Evolutionary conservation across 2,113 vertebrate genomes (phyloP).

Genomic region (Dicentrarchus labrax): DNA sequence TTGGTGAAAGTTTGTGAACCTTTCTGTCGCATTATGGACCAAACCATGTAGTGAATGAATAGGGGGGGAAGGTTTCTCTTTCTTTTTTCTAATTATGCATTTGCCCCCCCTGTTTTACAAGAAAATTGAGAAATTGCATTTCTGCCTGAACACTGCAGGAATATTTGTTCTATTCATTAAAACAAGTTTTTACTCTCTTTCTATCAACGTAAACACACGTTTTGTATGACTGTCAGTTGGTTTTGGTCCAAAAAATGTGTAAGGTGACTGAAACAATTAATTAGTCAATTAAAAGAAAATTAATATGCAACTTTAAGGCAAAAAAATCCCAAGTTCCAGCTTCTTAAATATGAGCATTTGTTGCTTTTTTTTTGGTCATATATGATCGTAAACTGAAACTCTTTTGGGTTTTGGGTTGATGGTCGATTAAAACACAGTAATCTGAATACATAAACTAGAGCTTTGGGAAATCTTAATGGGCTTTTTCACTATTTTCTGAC

Average conservation of each 20-base stretch:
- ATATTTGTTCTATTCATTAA: neutral
- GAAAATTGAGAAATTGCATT: neutral
- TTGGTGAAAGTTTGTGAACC: constrained; percentile 6
- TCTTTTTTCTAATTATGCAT: neutral
- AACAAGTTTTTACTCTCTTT: neutral
- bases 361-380: neutral
- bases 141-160: neutral
- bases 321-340: neutral
- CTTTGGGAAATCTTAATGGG: neutral
- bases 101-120: neutral
- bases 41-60: neutral
- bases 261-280: neutral
- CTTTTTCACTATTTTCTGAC: neutral
- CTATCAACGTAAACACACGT: too few relatives aligned
- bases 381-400: neutral
- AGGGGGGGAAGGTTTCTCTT: neutral
- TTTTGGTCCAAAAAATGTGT: neutral
- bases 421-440: neutral
- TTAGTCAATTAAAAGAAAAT: neutral
- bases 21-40: neutral
- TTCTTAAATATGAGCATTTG: neutral
- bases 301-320: neutral
- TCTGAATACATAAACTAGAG: neutral
- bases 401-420: neutral
- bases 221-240: neutral